phyloP scores from a whole-genome alignment of 2,888 invertebrate genomes.

The Athalia cordata region DNA sequence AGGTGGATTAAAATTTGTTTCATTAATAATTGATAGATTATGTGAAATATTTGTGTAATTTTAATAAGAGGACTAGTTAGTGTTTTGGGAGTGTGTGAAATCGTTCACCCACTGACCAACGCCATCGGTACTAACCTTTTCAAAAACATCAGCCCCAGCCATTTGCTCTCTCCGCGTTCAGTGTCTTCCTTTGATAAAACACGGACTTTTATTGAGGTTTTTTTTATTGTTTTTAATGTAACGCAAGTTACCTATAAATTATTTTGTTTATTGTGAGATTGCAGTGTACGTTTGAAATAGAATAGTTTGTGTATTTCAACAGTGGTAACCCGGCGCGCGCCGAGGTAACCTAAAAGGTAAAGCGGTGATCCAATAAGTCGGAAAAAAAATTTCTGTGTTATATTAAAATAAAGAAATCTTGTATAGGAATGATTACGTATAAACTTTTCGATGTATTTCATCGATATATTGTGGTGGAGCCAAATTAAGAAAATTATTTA shows the following conservation, averaged over 20 bases:
- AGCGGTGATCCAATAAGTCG: conserved; percentile 26
- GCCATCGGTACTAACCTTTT: conserved; percentile 57
- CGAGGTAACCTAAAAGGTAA: conserved; percentile 71
- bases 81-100: conserved; percentile 62
- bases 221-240: background rate
- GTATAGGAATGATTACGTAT: background rate
- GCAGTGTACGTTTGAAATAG: background rate
- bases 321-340: conserved; percentile 69
- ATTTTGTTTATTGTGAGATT: conserved; percentile 1
- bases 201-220: conserved; percentile 17
- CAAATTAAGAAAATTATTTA: too few relatives aligned
- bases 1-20: background rate
- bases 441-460: background rate
- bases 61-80: background rate
- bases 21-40: background rate
- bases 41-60: too few relatives aligned
- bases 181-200: conserved; percentile 49
- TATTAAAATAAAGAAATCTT: conserved; percentile 5
- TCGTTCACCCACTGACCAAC: conserved; percentile 65
- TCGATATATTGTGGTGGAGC: background rate
- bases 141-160: conserved; percentile 70
- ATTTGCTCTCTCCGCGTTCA: conserved; percentile 63
- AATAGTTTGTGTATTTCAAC: conserved; percentile 53
- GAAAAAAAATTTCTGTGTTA: conserved; percentile 19
- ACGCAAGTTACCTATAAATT: conserved; percentile 37